phyloP scores from a whole-genome alignment of 2,797 vertebrate species.

The Vireo griseus region DNA sequence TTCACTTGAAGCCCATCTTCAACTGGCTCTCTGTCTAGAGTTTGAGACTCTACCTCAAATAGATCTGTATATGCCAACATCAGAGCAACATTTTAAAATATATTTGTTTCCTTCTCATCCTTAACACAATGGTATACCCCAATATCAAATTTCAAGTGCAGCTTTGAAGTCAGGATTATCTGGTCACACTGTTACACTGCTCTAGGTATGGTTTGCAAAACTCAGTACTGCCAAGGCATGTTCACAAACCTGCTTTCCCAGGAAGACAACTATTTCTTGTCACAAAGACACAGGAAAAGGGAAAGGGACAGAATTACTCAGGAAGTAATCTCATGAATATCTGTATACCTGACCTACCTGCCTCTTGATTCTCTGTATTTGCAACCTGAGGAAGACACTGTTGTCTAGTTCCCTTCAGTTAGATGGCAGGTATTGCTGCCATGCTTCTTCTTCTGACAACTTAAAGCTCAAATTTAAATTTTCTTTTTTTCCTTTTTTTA shows the following conservation, averaged over 20 bases:
- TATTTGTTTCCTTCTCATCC: background rate
- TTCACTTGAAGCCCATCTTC: background rate
- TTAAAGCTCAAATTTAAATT: background rate
- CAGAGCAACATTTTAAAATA: background rate
- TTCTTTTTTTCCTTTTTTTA: background rate
- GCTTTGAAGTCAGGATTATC: background rate
- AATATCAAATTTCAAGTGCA: background rate
- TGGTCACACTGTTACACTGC: background rate
- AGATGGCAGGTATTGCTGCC: background rate
- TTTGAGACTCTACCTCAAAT: background rate
- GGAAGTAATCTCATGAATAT: background rate
- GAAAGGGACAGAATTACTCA: background rate
- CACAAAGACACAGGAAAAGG: background rate
- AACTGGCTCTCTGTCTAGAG: background rate
- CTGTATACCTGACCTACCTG: background rate
- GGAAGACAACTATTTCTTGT: background rate
- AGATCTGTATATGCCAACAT: fast-evolving
- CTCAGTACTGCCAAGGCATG: background rate
- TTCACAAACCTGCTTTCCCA: background rate
- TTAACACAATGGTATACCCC: background rate
- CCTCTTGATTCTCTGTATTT: background rate
- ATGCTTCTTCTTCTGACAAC: background rate
- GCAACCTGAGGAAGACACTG: background rate
- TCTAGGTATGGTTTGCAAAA: background rate
- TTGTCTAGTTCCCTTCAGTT: background rate